Evolutionary conservation across 2,113 vertebrate genomes (phyloP).

Genomic region (Mus musculus): DNA sequence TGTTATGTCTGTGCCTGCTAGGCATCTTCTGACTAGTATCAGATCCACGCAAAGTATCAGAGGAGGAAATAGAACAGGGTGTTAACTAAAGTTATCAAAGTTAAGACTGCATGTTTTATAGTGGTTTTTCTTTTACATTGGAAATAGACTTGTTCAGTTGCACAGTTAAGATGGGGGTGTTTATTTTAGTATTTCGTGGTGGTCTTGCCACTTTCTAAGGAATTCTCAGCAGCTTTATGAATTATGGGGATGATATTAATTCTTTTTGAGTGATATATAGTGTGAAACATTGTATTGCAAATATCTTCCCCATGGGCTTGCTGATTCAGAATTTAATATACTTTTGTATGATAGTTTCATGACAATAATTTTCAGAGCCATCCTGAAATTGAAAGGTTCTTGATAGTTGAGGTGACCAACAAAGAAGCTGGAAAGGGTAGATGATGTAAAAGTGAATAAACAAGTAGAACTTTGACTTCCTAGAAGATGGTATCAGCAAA

Average conservation of each 20-base stretch:
- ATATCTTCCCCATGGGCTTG: background rate
- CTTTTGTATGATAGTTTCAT: background rate
- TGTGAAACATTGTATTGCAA: conserved; percentile 7
- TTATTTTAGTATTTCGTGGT: conserved; percentile 6
- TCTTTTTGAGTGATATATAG: background rate
- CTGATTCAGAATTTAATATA: conserved; percentile 29
- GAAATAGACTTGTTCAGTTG: conserved; percentile 10
- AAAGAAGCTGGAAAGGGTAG: background rate
- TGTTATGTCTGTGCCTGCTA: background rate
- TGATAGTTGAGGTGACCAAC: conserved; percentile 13
- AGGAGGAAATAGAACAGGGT: conserved; percentile 34
- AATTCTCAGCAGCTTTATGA: conserved; percentile 2
- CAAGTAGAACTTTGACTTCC: background rate
- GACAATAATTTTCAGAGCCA: background rate
- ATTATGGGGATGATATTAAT: background rate
- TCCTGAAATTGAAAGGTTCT: conserved; percentile 36
- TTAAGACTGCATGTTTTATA: background rate
- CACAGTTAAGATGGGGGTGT: background rate
- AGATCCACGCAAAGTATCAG: conserved; percentile 23
- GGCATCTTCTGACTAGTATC: background rate
- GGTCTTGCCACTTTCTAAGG: background rate
- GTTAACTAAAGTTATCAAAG: background rate
- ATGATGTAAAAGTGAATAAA: background rate
- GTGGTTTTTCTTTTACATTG: background rate
- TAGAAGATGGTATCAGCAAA: background rate